These are phyloP conservation scores for Crax fasciolata DNA, from an alignment of 2,797 vertebrate species.

Conservation along the genomic window DNA sequence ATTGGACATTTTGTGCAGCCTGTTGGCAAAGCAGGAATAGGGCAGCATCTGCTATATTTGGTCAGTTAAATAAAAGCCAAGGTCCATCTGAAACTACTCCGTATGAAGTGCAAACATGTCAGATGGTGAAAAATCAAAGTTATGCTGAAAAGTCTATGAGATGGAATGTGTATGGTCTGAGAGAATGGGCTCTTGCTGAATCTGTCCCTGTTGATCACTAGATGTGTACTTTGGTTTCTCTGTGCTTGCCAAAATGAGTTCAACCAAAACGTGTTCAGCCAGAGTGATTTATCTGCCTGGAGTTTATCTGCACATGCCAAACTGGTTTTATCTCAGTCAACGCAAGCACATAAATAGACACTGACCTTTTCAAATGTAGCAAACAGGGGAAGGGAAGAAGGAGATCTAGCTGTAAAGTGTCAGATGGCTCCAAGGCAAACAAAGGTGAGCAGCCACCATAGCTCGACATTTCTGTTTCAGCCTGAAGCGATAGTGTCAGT, in stretches of 20 bases:
- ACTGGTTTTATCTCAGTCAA: neutral
- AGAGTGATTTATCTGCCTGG: neutral
- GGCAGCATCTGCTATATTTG: neutral
- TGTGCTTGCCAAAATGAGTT: neutral
- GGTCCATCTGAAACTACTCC: neutral
- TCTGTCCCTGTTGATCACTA: neutral
- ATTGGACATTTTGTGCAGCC: neutral
- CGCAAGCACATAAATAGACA: neutral
- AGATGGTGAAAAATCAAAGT: neutral
- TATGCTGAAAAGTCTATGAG: neutral
- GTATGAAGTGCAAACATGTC: neutral
- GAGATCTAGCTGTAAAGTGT: neutral
- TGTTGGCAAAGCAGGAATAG: neutral
- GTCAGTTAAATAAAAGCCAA: neutral
- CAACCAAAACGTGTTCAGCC: neutral
- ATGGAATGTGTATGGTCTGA: neutral
- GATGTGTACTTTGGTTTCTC: neutral
- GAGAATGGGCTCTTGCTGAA: neutral
- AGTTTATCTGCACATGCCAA: neutral
- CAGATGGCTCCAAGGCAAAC: neutral
- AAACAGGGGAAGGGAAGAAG: neutral
- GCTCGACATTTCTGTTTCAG: neutral
- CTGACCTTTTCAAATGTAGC: conserved; percentile 18
- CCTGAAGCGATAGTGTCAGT: neutral
- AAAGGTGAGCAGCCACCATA: neutral